A percentile compares a stretch with the other conserved stretches of the same genome.
Conservation (phyloP, 2,113 vertebrate genomes). For the Cryptomyrus ogoouensis region DNA sequence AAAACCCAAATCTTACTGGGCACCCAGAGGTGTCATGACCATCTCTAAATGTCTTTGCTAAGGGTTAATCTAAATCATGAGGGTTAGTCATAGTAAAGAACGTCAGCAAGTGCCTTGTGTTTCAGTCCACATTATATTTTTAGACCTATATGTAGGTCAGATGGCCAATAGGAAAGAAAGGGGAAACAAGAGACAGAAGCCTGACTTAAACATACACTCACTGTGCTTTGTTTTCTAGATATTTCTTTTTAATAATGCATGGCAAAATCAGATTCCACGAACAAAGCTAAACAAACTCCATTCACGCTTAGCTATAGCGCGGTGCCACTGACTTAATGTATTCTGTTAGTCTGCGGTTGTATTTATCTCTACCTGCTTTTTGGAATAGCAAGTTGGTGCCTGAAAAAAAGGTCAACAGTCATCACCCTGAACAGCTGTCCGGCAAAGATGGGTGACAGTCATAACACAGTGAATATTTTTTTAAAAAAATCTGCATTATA, state of each 20-base stretch:
- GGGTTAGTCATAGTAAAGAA: constrained; percentile 23
- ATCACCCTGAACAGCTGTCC: neutral
- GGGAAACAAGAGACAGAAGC: neutral
- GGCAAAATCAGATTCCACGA: neutral
- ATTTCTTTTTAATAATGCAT: neutral
- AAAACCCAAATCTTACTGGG: neutral
- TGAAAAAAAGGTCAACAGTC: neutral
- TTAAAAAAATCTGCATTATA: neutral
- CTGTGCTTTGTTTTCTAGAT: constrained; percentile 32
- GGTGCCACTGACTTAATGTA: neutral
- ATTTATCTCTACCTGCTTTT: neutral
- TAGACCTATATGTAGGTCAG: constrained; percentile 25
- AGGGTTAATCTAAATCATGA: constrained; percentile 35
- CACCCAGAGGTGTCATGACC: constrained; percentile 41
- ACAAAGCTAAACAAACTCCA: neutral
- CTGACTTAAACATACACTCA: constrained; percentile 10
- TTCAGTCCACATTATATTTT: constrained; percentile 45
- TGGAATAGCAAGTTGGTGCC: neutral
- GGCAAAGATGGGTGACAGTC: neutral
- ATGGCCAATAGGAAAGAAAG: constrained; percentile 29
- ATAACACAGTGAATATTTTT: neutral
- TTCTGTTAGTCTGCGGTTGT: neutral
- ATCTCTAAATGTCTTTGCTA: constrained; percentile 35
- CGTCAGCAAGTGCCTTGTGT: constrained; percentile 8
- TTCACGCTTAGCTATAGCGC: neutral